phyloP scores from a whole-genome alignment of 1,140 invertebrate genomes.

The Phymorhynchus buccinoides region DNA sequence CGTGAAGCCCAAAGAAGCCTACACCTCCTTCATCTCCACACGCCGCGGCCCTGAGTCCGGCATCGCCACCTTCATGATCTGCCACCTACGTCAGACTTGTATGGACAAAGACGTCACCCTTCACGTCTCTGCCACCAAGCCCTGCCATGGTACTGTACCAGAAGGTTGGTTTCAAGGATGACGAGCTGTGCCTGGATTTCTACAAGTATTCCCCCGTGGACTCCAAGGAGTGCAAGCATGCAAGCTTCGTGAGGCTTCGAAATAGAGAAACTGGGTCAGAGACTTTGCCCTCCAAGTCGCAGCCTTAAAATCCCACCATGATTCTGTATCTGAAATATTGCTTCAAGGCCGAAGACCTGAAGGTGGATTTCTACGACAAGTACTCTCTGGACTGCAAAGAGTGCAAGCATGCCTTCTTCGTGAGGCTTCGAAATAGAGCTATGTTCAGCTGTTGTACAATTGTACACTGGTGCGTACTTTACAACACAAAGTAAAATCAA shows the following conservation, averaged over 20 bases:
- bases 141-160: too few species aligned
- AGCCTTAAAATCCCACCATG: slow-evolving; percentile 87
- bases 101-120: slow-evolving; percentile 92
- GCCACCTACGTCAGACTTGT: slow-evolving; percentile 92
- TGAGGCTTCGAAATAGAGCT: slow-evolving; percentile 84
- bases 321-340: slow-evolving; percentile 87
- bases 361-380: slow-evolving; percentile 92
- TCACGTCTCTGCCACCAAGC: too few species aligned
- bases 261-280: too few species aligned
- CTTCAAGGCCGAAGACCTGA: slow-evolving; percentile 91
- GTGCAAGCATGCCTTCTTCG: slow-evolving; percentile 88
- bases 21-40: slow-evolving; percentile 90
- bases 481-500: too few species aligned
- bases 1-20: slow-evolving; percentile 85
- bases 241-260: too few species aligned
- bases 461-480: too few species aligned
- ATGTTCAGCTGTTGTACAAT: too few species aligned
- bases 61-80: slow-evolving; percentile 91
- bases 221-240: too few species aligned
- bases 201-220: too few species aligned
- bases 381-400: slow-evolving; percentile 86
- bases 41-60: slow-evolving; percentile 86
- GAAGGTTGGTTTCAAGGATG: too few species aligned
- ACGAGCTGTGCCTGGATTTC: too few species aligned
- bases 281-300: slow-evolving; percentile 93